Evolutionary conservation across 1,140 invertebrate genomes (phyloP).

Genomic region (Lordiphosa collinella): DNA sequence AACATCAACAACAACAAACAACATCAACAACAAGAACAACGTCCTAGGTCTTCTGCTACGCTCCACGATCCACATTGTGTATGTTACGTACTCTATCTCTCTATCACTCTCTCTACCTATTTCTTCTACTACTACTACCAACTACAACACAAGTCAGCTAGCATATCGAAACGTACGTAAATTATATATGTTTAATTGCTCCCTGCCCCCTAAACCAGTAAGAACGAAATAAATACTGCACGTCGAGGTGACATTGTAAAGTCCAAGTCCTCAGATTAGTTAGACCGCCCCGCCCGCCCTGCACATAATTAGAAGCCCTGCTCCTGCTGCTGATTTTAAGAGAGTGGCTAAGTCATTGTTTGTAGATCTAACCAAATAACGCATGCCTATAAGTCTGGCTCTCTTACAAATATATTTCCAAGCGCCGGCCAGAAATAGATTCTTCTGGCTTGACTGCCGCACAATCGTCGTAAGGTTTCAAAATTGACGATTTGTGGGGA

Average conservation of each 20-base stretch:
- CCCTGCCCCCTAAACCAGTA: not conserved
- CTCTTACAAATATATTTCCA: too few relatives aligned
- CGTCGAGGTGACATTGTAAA: constrained; percentile 10
- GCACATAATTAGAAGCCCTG: too few relatives aligned
- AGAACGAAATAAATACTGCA: constrained; percentile 20
- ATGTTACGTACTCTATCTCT: constrained; percentile 29
- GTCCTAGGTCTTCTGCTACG: constrained; percentile 32
- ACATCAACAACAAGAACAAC: constrained; percentile 27
- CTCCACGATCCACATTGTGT: constrained; percentile 19
- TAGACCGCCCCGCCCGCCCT: too few relatives aligned
- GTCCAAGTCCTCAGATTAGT: too few relatives aligned
- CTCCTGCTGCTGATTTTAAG: too few relatives aligned
- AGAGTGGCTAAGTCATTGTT: too few relatives aligned
- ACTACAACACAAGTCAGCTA: constrained; percentile 32
- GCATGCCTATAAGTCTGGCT: too few relatives aligned
- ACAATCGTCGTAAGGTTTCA: too few relatives aligned
- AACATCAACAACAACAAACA: constrained; percentile 6
- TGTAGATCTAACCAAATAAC: too few relatives aligned
- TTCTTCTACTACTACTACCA: constrained; percentile 36
- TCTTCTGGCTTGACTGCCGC: too few relatives aligned
- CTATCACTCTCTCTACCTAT: not conserved
- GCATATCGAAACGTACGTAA: constrained; percentile 61
- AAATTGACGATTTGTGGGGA: too few relatives aligned
- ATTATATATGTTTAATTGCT: constrained; percentile 25
- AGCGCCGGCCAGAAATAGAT: too few relatives aligned